A percentile compares a stretch with the other conserved stretches of the same genome.
These are phyloP conservation scores for Bombus waltoni DNA, from an alignment of 1,140 invertebrate species.

Conservation along the genomic window DNA sequence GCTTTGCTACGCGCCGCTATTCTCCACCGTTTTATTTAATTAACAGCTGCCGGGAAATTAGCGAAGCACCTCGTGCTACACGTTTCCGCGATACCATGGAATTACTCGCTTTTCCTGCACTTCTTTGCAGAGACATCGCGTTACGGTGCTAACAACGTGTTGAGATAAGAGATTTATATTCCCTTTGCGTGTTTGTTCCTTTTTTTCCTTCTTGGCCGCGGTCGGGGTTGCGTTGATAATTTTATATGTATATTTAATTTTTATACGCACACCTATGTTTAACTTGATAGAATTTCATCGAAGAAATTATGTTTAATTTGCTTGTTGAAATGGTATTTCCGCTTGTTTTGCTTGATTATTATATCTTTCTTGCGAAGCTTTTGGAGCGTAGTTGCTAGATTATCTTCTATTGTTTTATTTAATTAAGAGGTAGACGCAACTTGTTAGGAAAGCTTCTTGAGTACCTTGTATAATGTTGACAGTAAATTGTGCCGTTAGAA, in stretches of 20 bases:
- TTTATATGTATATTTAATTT: no score
- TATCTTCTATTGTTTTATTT: slow-evolving; percentile 34
- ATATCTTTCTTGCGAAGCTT: slow-evolving; percentile 18
- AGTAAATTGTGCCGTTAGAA: slow-evolving; percentile 19
- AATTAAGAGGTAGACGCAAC: slow-evolving; percentile 6
- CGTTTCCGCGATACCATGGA: slow-evolving; percentile 4
- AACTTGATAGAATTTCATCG: not conserved
- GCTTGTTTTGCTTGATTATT: slow-evolving; percentile 12
- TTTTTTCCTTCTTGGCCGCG: not conserved
- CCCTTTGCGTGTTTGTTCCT: not conserved
- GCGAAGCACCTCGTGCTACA: slow-evolving; percentile 1
- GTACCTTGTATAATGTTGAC: not conserved
- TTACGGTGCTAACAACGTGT: not conserved
- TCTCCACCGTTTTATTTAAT: slow-evolving; percentile 45
- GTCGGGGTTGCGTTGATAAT: no score
- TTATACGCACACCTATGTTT: not conserved
- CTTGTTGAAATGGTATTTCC: not conserved
- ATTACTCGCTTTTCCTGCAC: not conserved
- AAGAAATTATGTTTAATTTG: not conserved
- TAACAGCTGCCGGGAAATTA: slow-evolving; percentile 40
- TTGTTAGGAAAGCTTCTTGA: slow-evolving; percentile 12
- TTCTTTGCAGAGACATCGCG: not conserved
- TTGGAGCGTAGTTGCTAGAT: slow-evolving; percentile 21
- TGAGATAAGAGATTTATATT: not conserved
- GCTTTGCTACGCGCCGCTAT: slow-evolving; percentile 45